phyloP scores from a whole-genome alignment of 2,113 vertebrate species.

The Pelvicachromis taeniatus region DNA sequence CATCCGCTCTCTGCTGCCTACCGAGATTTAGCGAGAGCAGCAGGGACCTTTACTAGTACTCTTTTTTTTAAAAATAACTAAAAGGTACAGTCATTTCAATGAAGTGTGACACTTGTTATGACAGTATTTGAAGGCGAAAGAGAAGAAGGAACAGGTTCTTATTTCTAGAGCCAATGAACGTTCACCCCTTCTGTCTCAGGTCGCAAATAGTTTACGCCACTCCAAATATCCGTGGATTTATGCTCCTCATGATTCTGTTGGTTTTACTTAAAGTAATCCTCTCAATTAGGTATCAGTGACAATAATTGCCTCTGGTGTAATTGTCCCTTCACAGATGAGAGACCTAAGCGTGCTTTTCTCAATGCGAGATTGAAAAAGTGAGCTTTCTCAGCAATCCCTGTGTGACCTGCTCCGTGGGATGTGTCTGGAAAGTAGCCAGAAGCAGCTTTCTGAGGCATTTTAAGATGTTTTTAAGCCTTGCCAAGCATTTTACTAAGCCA shows the following conservation, averaged over 20 bases:
- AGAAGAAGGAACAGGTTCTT: neutral
- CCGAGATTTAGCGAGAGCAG: neutral
- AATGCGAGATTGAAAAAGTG: slow-evolving; percentile 25
- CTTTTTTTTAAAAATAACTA: neutral
- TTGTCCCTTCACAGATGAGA: slow-evolving; percentile 65
- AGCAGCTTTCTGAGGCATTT: slow-evolving; percentile 30
- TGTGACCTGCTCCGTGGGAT: slow-evolving; percentile 1
- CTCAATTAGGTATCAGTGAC: slow-evolving; percentile 67
- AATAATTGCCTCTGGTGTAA: slow-evolving; percentile 69
- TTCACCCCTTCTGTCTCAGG: neutral
- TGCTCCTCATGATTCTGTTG: slow-evolving; percentile 34
- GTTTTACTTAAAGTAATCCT: slow-evolving; percentile 68
- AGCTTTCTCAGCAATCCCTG: slow-evolving; percentile 5
- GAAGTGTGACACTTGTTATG: neutral
- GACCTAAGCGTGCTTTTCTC: slow-evolving; percentile 36
- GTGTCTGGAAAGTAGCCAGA: slow-evolving; percentile 47
- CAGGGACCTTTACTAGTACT: neutral
- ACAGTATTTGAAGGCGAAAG: neutral
- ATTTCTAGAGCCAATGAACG: neutral
- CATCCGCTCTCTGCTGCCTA: neutral
- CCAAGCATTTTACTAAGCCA: slow-evolving; percentile 9
- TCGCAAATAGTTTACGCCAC: neutral
- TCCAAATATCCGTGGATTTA: slow-evolving; percentile 6
- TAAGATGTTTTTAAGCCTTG: slow-evolving; percentile 38
- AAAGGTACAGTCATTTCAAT: neutral